These are phyloP conservation scores for Penaeus indicus DNA, from an alignment of 1,140 invertebrate genomes.

Conservation along the genomic window DNA sequence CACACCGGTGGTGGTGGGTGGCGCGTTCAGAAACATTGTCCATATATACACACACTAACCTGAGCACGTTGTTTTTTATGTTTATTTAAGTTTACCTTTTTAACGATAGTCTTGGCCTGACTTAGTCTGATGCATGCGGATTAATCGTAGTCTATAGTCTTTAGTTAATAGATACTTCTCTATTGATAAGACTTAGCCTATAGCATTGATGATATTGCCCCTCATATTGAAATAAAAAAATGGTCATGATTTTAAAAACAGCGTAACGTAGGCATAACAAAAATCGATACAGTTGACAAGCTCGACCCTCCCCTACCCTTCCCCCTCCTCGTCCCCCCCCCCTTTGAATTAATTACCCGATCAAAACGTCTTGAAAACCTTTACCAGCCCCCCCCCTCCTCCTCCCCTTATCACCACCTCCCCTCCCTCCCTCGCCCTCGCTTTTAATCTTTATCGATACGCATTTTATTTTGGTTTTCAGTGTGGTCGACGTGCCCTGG, in stretches of 20 bases:
- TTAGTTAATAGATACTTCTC: too few species aligned
- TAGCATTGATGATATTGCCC: too few species aligned
- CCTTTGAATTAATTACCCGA: not conserved
- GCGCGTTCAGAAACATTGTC: too few species aligned
- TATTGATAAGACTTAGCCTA: too few species aligned
- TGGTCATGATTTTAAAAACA: not conserved
- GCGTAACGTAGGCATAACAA: not conserved
- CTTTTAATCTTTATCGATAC: slow-evolving; percentile 17
- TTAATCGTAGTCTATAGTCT: too few species aligned
- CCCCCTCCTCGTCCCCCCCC: not conserved
- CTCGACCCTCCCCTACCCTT: too few species aligned
- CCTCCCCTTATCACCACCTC: not conserved
- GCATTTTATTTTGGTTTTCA: not conserved
- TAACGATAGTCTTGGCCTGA: too few species aligned
- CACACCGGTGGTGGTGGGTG: too few species aligned
- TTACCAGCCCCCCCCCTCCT: not conserved
- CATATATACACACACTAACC: too few species aligned
- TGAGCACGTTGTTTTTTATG: too few species aligned
- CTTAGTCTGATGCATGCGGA: too few species aligned
- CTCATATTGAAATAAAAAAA: not conserved
- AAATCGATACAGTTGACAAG: not conserved
- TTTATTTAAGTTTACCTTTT: too few species aligned
- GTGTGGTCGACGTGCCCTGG: slow-evolving; percentile 16
- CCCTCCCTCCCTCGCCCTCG: not conserved
- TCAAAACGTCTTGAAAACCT: not conserved